phyloP scores from a whole-genome alignment of 2,113 vertebrate species.

The Rana temporaria region DNA sequence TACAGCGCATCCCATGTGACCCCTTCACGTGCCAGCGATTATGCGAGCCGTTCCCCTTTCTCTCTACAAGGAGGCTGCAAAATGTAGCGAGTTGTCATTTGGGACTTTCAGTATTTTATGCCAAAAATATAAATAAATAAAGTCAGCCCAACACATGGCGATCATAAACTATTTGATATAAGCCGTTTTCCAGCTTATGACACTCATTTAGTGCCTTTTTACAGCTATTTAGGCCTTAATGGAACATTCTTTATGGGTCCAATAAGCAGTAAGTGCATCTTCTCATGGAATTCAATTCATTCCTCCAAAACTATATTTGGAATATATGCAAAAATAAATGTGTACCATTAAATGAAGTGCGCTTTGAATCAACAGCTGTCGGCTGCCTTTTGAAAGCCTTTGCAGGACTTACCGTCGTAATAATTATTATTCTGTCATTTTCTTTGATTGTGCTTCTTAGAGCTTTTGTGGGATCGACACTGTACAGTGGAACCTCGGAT shows the following conservation, averaged over 20 bases:
- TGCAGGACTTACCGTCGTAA: neutral
- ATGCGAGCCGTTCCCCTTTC: neutral
- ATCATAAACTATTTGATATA: conserved; percentile 12
- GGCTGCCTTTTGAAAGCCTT: conserved; percentile 16
- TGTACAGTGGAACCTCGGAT: too few species aligned
- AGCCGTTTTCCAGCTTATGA: conserved; percentile 22
- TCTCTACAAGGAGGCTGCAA: neutral
- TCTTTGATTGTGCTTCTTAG: neutral
- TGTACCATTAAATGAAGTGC: neutral
- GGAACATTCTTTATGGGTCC: conserved; percentile 33
- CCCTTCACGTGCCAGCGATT: neutral
- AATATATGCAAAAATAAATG: conserved; percentile 35
- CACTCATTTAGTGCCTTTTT: conserved; percentile 33
- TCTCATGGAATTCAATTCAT: conserved; percentile 8
- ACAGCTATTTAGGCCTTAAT: conserved; percentile 50
- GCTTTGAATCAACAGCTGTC: conserved; percentile 10
- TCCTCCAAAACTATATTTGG: conserved; percentile 37
- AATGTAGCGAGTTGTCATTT: neutral
- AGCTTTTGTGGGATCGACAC: neutral
- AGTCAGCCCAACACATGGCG: neutral
- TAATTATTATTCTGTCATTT: neutral
- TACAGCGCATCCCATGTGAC: neutral
- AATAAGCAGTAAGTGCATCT: conserved; percentile 29
- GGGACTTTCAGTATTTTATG: neutral
- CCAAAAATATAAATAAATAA: neutral